These are phyloP conservation scores for Synanceia verrucosa DNA, from an alignment of 2,797 vertebrate genomes.

Conservation along the genomic window DNA sequence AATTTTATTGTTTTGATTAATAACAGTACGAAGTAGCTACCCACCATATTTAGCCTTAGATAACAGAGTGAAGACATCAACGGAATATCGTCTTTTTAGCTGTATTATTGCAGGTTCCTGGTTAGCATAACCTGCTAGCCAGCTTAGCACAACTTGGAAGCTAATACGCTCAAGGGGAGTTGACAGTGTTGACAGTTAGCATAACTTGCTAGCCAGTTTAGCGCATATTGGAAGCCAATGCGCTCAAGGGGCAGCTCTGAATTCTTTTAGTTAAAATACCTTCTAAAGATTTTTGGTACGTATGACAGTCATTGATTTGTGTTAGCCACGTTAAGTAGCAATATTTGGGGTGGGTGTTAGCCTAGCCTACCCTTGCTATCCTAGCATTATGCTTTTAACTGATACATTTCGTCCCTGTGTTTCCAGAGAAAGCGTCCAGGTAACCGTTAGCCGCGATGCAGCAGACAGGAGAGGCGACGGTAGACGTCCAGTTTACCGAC, in stretches of 20 bases:
- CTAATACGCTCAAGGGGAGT: constrained; percentile 4
- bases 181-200: too few relatives aligned
- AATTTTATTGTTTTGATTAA: neutral
- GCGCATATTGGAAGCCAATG: too few relatives aligned
- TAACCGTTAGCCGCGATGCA: constrained; percentile 65
- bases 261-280: too few relatives aligned
- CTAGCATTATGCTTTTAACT: too few relatives aligned
- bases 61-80: accelerated
- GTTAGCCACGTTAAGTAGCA: too few relatives aligned
- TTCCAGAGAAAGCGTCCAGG: neutral
- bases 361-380: too few relatives aligned
- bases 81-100: neutral
- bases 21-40: accelerated
- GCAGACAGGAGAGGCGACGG: constrained; percentile 70
- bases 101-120: neutral
- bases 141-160: constrained; percentile 24
- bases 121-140: constrained; percentile 39
- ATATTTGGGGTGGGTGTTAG: too few relatives aligned
- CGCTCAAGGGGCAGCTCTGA: too few relatives aligned
- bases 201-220: too few relatives aligned
- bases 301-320: too few relatives aligned
- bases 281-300: too few relatives aligned
- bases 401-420: neutral
- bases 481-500: constrained; percentile 80
- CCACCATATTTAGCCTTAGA: accelerated